Evolutionary conservation across 1,140 invertebrate genomes (phyloP).

Genomic region (Chironomus striatipennis): DNA sequence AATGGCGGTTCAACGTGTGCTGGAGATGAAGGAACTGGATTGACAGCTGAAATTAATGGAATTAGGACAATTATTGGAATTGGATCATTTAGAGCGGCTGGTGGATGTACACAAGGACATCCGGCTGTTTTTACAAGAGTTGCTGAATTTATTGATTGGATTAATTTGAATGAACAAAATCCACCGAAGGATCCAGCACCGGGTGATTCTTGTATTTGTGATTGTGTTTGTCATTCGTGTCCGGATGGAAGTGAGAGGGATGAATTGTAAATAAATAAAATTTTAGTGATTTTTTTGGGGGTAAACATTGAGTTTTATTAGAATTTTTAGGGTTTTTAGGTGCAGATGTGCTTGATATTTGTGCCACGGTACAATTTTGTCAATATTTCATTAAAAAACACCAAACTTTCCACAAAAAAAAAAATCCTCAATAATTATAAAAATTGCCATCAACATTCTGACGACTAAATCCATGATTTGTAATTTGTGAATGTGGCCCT

Average conservation of each 20-base stretch:
- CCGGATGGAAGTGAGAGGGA: background rate
- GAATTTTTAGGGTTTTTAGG: too few species aligned
- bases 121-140: background rate
- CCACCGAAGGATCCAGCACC: background rate
- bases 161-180: background rate
- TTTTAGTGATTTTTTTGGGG: too few species aligned
- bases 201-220: background rate
- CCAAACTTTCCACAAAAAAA: too few species aligned
- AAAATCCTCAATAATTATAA: conserved; percentile 51
- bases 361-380: too few species aligned
- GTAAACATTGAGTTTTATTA: too few species aligned
- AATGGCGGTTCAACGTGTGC: background rate
- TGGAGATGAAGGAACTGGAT: background rate
- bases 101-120: background rate
- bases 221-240: background rate
- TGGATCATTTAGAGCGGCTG: background rate
- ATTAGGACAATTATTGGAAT: background rate
- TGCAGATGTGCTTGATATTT: too few species aligned
- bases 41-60: background rate
- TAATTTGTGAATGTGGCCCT: conserved; percentile 53
- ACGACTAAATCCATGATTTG: conserved; percentile 55
- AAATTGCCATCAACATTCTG: conserved; percentile 53
- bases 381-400: too few species aligned
- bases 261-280: too few species aligned
- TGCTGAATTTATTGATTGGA: background rate